Percentiles rank a stretch among this genome's conserved stretches.
Evolutionary conservation across 92 coral and sea anemone genomes (phyloP).

Genomic region (Epizoanthus stellaris): DNA sequence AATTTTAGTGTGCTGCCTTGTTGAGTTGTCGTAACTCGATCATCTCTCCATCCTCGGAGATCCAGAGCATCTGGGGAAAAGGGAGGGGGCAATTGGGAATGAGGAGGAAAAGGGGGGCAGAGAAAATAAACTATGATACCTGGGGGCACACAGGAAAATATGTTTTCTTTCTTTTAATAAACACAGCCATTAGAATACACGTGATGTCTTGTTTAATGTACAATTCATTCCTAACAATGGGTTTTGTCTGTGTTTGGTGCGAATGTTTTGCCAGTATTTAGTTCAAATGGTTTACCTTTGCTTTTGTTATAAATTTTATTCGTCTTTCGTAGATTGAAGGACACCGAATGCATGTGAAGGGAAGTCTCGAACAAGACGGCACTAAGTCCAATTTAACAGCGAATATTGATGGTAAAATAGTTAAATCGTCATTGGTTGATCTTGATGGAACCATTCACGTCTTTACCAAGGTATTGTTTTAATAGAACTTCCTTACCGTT

Average conservation of each 20-base stretch:
- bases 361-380: conserved; percentile 73
- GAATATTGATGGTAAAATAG: conserved; percentile 76
- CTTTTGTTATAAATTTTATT: not conserved
- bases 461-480: conserved; percentile 79
- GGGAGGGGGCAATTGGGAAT: too few relatives aligned
- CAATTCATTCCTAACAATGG: too few relatives aligned
- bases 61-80: too few relatives aligned
- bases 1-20: too few relatives aligned
- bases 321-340: conserved; percentile 76
- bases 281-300: not conserved
- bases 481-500: not conserved
- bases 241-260: not conserved
- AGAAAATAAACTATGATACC: too few relatives aligned
- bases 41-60: too few relatives aligned
- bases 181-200: too few relatives aligned
- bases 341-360: conserved; percentile 66
- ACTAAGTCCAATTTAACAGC: conserved; percentile 72
- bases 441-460: conserved; percentile 90
- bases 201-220: too few relatives aligned
- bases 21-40: too few relatives aligned
- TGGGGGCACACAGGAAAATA: too few relatives aligned
- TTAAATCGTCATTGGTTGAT: conserved; percentile 87
- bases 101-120: too few relatives aligned
- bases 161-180: too few relatives aligned
- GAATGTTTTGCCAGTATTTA: not conserved